phyloP scores from a whole-genome alignment of 2,888 invertebrate species.

The Charanyca ferruginea region DNA sequence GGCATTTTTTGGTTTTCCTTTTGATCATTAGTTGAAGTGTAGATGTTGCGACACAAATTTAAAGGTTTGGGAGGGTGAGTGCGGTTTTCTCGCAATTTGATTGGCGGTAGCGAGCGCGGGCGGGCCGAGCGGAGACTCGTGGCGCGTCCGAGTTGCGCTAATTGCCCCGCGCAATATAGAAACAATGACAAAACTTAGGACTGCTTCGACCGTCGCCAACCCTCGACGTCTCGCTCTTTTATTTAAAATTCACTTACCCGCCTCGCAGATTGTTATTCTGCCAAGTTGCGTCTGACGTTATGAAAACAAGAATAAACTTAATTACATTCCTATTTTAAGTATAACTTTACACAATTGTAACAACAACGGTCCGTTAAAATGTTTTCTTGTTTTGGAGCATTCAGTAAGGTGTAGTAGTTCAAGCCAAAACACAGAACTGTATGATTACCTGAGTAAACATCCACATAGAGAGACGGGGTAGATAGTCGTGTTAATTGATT shows the following conservation, averaged over 20 bases:
- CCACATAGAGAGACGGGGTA: slow-evolving; percentile 68
- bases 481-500: slow-evolving; percentile 85
- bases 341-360: slow-evolving; percentile 51
- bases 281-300: slow-evolving; percentile 80
- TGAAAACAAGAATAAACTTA: slow-evolving; percentile 84
- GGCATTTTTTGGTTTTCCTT: slow-evolving; percentile 43
- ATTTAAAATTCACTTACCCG: slow-evolving; percentile 90
- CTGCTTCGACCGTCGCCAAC: slow-evolving; percentile 79
- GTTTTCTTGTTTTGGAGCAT: slow-evolving; percentile 23
- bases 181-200: slow-evolving; percentile 90
- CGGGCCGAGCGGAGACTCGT: slow-evolving; percentile 74
- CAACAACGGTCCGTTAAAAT: slow-evolving; percentile 27
- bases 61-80: slow-evolving; percentile 77
- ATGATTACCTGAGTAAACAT: slow-evolving; percentile 76
- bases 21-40: slow-evolving; percentile 83
- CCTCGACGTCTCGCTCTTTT: slow-evolving; percentile 85
- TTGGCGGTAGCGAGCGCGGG: slow-evolving; percentile 76
- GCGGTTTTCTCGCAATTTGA: slow-evolving; percentile 84
- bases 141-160: slow-evolving; percentile 84
- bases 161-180: slow-evolving; percentile 89
- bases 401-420: slow-evolving; percentile 2
- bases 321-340: slow-evolving; percentile 78
- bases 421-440: slow-evolving; percentile 71
- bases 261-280: slow-evolving; percentile 87
- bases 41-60: slow-evolving; percentile 76